Base-by-base conservation (phyloP, 2,113 vertebrate species). In the Suricata suricatta region DNA sequence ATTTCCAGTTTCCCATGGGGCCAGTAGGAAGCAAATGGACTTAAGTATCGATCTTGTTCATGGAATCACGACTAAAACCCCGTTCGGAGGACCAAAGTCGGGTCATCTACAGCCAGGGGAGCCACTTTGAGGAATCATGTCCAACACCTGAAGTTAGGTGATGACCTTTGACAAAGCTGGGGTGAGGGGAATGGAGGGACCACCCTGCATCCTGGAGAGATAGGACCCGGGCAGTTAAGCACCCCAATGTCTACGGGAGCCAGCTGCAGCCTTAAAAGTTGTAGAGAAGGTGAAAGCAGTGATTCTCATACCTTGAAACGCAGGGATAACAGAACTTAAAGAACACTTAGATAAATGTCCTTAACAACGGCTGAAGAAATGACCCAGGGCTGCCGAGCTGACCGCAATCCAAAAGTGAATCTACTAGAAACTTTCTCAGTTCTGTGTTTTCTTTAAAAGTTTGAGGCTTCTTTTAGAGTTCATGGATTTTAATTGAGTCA, bases 181-280 rank as follows among this genome's bases (percentile, higher is more conserved):
- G 54, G 50, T 5, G 52, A 72, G 21, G 21, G 7, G 19, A 72
- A 6, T 1, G 38, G 13, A 79, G 38, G 31, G n/a, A 41, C 16
- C 23, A 2, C 17, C 1, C 8, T 3, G 19, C 19, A 1, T 8
- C 5, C 25, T 14, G 16, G 29, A 52, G 35, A 80, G 44, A 41
- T 15, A 15, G 63, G 72, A 68, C 19, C 13, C 2, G 4, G n/a
- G 31, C 31, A 33, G 31, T 31, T 29, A 50, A 9, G 29, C 29
- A 29, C 16, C 21, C 14, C 8, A 3, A 8, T 13, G 2, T 11
- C 60, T 50, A 19, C 4, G 4, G 54, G 38, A 60, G 52, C 12
- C 0, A 0, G 16, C 10, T 0, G 1, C 77, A 27, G 76, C 27
- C 13, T 33, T 2, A 3, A 3, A 27, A 3, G 60, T 19, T 8